Conservation (phyloP, 2,113 vertebrate species). For the Corydoras maculifer region DNA sequence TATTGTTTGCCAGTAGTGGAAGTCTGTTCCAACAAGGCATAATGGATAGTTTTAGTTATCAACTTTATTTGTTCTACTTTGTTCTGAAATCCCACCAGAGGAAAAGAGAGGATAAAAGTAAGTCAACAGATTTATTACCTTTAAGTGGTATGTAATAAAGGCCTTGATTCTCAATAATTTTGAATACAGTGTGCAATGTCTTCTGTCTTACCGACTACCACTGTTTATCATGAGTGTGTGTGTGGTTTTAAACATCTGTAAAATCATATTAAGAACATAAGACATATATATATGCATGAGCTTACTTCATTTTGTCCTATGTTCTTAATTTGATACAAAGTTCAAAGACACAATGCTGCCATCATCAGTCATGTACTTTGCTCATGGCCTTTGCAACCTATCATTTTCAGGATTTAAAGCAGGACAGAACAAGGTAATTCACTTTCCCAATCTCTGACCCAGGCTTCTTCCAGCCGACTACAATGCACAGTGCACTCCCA, state of each 20-base stretch:
- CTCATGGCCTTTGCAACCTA: not conserved
- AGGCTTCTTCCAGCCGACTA: slow-evolving; percentile 10
- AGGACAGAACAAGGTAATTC: not conserved
- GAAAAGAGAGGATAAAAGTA: slow-evolving; percentile 9
- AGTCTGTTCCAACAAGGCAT: slow-evolving; percentile 25
- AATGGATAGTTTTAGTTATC: slow-evolving; percentile 40
- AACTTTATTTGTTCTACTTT: slow-evolving; percentile 22
- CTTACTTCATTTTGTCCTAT: too few relatives aligned
- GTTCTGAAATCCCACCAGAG: slow-evolving; percentile 23
- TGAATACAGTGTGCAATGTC: too few relatives aligned
- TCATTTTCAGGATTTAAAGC: slow-evolving; percentile 3
- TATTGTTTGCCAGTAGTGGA: slow-evolving; percentile 26
- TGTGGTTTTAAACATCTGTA: not conserved
- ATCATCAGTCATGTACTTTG: too few relatives aligned
- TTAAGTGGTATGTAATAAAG: slow-evolving; percentile 33
- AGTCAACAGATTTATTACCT: slow-evolving; percentile 32
- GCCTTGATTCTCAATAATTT: not conserved
- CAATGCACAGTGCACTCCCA: slow-evolving; percentile 46
- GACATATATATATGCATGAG: too few relatives aligned
- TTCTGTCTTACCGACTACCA: too few relatives aligned
- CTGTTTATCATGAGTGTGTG: not conserved
- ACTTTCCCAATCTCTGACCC: not conserved
- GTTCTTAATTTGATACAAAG: too few relatives aligned
- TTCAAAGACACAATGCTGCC: too few relatives aligned
- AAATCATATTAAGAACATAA: not conserved